A percentile compares a stretch with the other conserved stretches of the same genome.
Evolutionary conservation across 64 coral and sea anemone genomes (phyloP).

Genomic region (Stylophora pistillata): DNA sequence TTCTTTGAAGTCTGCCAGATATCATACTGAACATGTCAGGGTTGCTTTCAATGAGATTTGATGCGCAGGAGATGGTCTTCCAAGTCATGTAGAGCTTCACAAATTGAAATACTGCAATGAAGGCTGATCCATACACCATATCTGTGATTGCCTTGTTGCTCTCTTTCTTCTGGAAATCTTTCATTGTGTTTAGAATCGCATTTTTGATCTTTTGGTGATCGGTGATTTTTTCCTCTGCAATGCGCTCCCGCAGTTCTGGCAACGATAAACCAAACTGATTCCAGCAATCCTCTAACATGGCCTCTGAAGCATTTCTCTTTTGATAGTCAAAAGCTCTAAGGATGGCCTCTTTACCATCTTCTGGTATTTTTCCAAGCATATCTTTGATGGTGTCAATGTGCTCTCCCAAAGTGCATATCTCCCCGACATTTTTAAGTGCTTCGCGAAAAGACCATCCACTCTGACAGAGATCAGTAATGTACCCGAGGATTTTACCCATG

Average conservation of each 20-base stretch:
- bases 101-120: slow-evolving; percentile 36
- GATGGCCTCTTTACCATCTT: slow-evolving; percentile 59
- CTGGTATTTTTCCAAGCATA: slow-evolving; percentile 24
- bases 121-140: slow-evolving; percentile 50
- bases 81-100: slow-evolving; percentile 65
- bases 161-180: slow-evolving; percentile 47
- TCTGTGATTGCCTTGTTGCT: slow-evolving; percentile 57
- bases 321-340: slow-evolving; percentile 55
- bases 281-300: slow-evolving; percentile 31
- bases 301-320: slow-evolving; percentile 59
- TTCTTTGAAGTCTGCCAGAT: slow-evolving; percentile 18
- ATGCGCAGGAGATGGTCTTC: slow-evolving; percentile 64
- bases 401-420: slow-evolving; percentile 20
- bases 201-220: slow-evolving; percentile 35
- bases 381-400: slow-evolving; percentile 44
- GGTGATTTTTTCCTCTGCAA: slow-evolving; percentile 12
- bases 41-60: slow-evolving; percentile 50
- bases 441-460: slow-evolving; percentile 51
- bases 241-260: slow-evolving; percentile 31
- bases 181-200: slow-evolving; percentile 54
- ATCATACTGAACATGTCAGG: slow-evolving; percentile 49
- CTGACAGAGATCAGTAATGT: slow-evolving; percentile 9
- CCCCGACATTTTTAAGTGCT: slow-evolving; percentile 14
- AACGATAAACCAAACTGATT: neutral
- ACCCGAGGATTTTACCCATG: slow-evolving; percentile 38